Evolutionary conservation across 2,797 vertebrate genomes (phyloP).

Genomic region (Platyrinchus mystaceus): DNA sequence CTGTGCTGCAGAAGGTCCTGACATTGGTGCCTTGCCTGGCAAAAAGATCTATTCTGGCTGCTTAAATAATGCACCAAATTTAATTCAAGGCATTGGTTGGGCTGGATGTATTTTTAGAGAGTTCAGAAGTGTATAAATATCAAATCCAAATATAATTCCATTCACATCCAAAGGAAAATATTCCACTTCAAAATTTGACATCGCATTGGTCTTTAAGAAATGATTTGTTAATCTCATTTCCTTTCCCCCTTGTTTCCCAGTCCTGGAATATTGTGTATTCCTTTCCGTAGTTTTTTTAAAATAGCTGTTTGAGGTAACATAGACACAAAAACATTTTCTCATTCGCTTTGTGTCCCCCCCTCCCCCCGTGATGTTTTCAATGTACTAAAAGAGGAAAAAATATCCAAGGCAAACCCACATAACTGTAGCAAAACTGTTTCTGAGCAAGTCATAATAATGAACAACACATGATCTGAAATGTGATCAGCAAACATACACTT

Average conservation of each 20-base stretch:
- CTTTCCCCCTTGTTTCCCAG: neutral
- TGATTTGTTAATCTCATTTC: slow-evolving; percentile 63
- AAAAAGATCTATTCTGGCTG: slow-evolving; percentile 39
- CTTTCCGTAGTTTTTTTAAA: slow-evolving; percentile 25
- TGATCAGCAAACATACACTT: slow-evolving; percentile 81
- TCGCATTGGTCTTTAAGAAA: neutral
- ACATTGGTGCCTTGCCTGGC: slow-evolving; percentile 52
- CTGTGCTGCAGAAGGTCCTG: slow-evolving; percentile 52
- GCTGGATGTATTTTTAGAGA: slow-evolving; percentile 55
- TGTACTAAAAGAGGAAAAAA: slow-evolving; percentile 61
- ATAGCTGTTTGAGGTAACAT: slow-evolving; percentile 47
- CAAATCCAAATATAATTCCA: slow-evolving; percentile 53
- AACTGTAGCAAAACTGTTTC: slow-evolving; percentile 79
- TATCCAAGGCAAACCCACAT: slow-evolving; percentile 71
- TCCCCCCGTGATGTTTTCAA: slow-evolving; percentile 50
- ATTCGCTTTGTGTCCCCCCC: neutral
- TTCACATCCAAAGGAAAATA: slow-evolving; percentile 46
- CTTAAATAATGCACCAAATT: slow-evolving; percentile 66
- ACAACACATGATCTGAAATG: slow-evolving; percentile 84
- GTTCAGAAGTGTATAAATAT: slow-evolving; percentile 57
- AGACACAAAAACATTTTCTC: slow-evolving; percentile 55
- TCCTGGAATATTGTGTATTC: slow-evolving; percentile 35
- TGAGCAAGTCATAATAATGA: slow-evolving; percentile 82
- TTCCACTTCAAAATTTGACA: neutral
- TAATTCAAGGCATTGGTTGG: slow-evolving; percentile 45